A percentile compares a stretch with the other conserved stretches of the same genome.
Conservation (phyloP, 2,888 invertebrate species). For the Chromoteleia sp. region DNA sequence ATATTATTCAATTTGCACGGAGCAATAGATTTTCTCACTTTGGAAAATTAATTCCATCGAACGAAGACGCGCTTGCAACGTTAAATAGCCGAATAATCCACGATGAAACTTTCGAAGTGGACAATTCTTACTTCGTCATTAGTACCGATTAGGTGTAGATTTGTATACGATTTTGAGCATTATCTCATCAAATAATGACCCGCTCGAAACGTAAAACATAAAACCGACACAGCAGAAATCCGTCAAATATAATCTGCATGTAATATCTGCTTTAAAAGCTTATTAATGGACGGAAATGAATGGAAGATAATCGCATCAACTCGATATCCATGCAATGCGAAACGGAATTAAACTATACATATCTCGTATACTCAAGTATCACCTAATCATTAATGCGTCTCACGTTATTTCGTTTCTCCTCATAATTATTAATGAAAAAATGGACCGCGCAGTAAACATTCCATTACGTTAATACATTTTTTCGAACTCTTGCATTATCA, state of each 20-base stretch:
- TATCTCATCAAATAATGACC: not conserved
- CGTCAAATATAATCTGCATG: not conserved
- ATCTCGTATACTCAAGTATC: conserved; percentile 11
- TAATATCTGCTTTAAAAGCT: conserved; percentile 19
- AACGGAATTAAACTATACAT: conserved; percentile 6
- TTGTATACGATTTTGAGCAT: too few relatives aligned
- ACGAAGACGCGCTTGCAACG: not conserved
- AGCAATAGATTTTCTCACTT: not conserved
- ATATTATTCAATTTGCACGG: not conserved
- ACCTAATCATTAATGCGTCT: not conserved
- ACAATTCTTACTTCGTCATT: too few relatives aligned
- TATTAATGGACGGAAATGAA: conserved; percentile 27
- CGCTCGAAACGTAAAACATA: not conserved
- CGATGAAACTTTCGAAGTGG: too few relatives aligned
- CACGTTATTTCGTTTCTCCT: not conserved
- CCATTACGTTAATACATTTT: too few relatives aligned
- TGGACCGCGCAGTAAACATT: not conserved
- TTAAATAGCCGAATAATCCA: too few relatives aligned
- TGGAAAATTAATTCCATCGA: not conserved
- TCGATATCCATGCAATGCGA: conserved; percentile 3
- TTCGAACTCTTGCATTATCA: too few relatives aligned
- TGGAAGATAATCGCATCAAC: conserved; percentile 16
- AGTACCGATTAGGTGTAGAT: too few relatives aligned
- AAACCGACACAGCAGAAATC: not conserved
- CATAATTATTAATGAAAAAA: not conserved